Percentiles rank a stretch among this genome's conserved stretches.
These are phyloP conservation scores for Ferrisia virgata DNA, from an alignment of 2,888 invertebrate genomes.

Conservation along the genomic window DNA sequence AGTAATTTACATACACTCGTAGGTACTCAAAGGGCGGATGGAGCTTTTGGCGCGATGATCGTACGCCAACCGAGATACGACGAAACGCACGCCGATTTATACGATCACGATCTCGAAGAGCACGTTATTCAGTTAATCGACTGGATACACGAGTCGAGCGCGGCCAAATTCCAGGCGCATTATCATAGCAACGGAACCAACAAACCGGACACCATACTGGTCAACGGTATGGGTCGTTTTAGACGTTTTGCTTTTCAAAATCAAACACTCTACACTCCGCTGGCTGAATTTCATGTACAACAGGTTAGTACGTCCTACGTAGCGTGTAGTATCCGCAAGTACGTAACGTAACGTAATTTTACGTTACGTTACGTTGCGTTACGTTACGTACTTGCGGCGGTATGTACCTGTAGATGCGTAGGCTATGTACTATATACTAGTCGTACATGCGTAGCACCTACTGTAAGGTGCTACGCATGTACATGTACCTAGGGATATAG, in stretches of 20 bases:
- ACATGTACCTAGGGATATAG: too few relatives aligned
- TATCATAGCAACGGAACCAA: constrained; percentile 79
- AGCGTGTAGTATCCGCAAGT: too few relatives aligned
- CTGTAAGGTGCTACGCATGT: too few relatives aligned
- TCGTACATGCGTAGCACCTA: too few relatives aligned
- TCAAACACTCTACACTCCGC: constrained; percentile 57
- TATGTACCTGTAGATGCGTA: too few relatives aligned
- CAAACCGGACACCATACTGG: constrained; percentile 74
- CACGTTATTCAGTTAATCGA: constrained; percentile 76
- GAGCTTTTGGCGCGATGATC: constrained; percentile 75
- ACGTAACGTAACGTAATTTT: too few relatives aligned
- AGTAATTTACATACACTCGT: neutral
- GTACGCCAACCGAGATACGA: constrained; percentile 65
- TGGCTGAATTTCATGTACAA: constrained; percentile 65
- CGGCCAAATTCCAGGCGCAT: constrained; percentile 76
- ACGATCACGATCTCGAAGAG: constrained; percentile 74
- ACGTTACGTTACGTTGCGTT: too few relatives aligned
- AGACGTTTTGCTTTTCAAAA: constrained; percentile 50
- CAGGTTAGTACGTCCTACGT: constrained; percentile 62
- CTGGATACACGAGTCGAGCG: constrained; percentile 73
- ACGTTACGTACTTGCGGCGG: too few relatives aligned
- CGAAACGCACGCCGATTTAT: constrained; percentile 65
- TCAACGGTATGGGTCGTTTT: constrained; percentile 73
- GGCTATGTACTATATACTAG: too few relatives aligned
- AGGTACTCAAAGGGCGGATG: constrained; percentile 72